phyloP scores from a whole-genome alignment of 37 sponge, comb jelly and placozoan species.

The Diacarnus erythraeanus region DNA sequence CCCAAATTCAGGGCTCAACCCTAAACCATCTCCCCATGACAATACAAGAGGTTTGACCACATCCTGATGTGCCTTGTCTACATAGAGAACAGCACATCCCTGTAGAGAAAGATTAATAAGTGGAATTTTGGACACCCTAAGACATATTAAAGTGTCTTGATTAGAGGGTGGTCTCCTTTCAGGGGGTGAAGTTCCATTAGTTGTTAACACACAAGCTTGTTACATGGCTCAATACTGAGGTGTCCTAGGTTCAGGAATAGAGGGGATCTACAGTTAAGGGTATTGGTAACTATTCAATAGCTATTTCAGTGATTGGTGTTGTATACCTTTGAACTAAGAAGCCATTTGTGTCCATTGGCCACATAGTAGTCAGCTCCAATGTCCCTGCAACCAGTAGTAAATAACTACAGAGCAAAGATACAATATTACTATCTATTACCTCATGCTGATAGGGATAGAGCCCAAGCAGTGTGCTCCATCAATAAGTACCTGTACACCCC shows the following conservation, averaged over 20 bases:
- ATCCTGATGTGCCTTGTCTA: conserved; percentile 42
- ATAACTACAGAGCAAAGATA: neutral
- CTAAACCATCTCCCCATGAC: conserved; percentile 74
- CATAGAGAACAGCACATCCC: conserved; percentile 86
- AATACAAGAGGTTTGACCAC: conserved; percentile 69
- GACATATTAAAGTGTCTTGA: no score
- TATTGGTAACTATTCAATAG: no score
- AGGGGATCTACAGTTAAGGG: no score
- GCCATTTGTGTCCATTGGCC: conserved; percentile 88
- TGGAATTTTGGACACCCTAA: no score
- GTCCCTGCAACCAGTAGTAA: conserved; percentile 28
- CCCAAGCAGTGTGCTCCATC: conserved; percentile 96
- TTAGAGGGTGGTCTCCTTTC: no score
- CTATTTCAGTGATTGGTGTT: neutral
- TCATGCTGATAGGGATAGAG: conserved; percentile 65
- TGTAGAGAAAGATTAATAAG: no score
- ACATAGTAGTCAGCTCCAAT: conserved; percentile 86
- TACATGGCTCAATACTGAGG: no score
- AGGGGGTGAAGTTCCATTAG: no score
- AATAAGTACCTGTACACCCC: conserved; percentile 79
- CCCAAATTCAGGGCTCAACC: conserved; percentile 73
- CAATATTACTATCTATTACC: conserved; percentile 21
- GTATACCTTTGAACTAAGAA: conserved; percentile 78
- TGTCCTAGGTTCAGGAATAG: no score
- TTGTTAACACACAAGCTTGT: no score